These are phyloP conservation scores for Synodontis membranacea DNA, from an alignment of 2,113 vertebrate genomes.

Conservation along the genomic window DNA sequence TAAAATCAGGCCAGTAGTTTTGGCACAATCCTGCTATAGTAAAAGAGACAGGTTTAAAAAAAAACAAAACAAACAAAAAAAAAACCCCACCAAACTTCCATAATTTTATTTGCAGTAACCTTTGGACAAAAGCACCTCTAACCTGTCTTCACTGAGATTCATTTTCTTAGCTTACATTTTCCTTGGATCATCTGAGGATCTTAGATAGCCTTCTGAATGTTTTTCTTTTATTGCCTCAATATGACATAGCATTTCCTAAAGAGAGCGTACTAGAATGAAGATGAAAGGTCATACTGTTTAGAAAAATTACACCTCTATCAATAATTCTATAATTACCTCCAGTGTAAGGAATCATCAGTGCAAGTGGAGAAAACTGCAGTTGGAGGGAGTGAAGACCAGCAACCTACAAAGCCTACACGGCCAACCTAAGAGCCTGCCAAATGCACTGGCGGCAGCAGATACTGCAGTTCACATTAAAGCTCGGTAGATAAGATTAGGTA, in stretches of 20 bases:
- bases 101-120: background rate
- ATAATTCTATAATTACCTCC: background rate
- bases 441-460: background rate
- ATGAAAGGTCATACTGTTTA: background rate
- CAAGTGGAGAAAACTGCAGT: background rate
- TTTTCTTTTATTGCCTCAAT: background rate
- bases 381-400: background rate
- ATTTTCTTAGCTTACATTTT: background rate
- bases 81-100: background rate
- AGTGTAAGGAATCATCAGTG: background rate
- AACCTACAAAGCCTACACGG: too few relatives aligned
- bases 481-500: background rate
- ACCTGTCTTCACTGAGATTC: background rate
- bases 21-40: too few relatives aligned
- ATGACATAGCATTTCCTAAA: background rate
- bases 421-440: background rate
- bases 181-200: background rate
- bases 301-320: background rate
- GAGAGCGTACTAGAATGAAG: background rate
- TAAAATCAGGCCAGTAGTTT: too few relatives aligned
- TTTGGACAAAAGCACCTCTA: background rate
- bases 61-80: too few relatives aligned
- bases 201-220: background rate
- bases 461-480: background rate
- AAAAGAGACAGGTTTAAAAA: background rate